Evolutionary conservation across 2,888 invertebrate species (phyloP), one percentile per base, ranked within the genome.

Genomic region (Trachelus stipa): DNA sequence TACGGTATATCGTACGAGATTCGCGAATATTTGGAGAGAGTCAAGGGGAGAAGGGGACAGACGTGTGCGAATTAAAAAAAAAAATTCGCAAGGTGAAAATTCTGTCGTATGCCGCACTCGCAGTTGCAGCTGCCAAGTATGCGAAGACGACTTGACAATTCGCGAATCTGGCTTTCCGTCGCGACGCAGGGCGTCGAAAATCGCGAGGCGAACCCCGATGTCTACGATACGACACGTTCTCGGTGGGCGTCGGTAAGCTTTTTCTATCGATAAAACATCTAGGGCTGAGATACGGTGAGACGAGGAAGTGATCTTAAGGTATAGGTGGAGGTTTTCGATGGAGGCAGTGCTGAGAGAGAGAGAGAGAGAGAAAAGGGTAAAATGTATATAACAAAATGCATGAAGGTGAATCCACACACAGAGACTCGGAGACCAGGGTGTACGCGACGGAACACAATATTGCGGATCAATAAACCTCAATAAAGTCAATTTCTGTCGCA

Each of bases 401-500:
- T 15, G 40, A 40, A 40, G 40, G 40, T 40, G 15, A 30, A 11
- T 73, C 73, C 69, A 77, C 75, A 77, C 79, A 76, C 76, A 76
- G 74, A 68, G 77, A 73, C 77, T 75, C 74, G 76, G 37, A 12
- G 37, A 37, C 37, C 37, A 37, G 71, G 73, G 68, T 31, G 75
- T 75, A 78, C 71, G 80, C 80, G 76, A 73, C 83, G 84, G 83
- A 85, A 88, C 88, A 90, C 90, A 90, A 90, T 91, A 91, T 91
- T 90, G 91, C 87, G 87, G 90, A 91, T 91, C 91, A 88, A 91
- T 91, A 91, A 90, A 90, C 90, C 89, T 90, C 91, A 91, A 91
- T 91, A 91, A 91, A 91, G 91, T 91, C 90, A 91, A 91, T 91
- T 91, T 91, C 89, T 90, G 90, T 91, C 89, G 90, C 85, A 85